Conservation (phyloP, 2,113 vertebrate genomes). For the Brachyhypopomus occidentalis region DNA sequence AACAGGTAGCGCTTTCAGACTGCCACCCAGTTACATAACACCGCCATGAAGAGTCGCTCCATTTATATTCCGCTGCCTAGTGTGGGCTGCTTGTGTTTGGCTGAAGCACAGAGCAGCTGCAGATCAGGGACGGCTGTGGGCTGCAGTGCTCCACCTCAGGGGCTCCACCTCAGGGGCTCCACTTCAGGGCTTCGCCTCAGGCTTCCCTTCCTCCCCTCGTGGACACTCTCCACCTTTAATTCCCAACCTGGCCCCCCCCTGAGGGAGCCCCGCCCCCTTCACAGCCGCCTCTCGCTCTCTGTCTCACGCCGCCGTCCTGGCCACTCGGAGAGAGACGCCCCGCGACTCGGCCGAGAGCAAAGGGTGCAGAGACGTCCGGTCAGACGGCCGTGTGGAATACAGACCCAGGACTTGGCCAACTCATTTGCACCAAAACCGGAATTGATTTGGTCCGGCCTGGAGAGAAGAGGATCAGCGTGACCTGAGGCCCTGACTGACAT, state of each 20-base stretch:
- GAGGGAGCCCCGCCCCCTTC: not conserved
- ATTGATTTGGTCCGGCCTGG: constrained; percentile 28
- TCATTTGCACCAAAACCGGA: not conserved
- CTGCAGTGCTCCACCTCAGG: constrained; percentile 8
- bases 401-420: not conserved
- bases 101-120: constrained; percentile 47
- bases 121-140: constrained; percentile 35
- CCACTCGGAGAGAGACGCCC: not conserved
- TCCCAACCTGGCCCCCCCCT: constrained; percentile 35
- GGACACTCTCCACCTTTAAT: constrained; percentile 42
- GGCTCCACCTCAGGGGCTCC: constrained; percentile 47
- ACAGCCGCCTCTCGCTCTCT: constrained; percentile 10
- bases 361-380: constrained; percentile 4
- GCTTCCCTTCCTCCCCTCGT: constrained; percentile 34
- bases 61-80: constrained; percentile 29
- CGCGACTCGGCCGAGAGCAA: not conserved
- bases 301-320: not conserved
- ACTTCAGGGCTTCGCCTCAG: constrained; percentile 50
- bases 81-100: constrained; percentile 40
- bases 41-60: constrained; percentile 27
- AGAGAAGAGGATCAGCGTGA: constrained; percentile 25
- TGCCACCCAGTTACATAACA: constrained; percentile 16
- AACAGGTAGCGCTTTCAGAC: not conserved
- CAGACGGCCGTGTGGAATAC: not conserved
- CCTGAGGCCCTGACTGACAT: constrained; percentile 29